Evolutionary conservation across 2,888 invertebrate genomes (phyloP), one percentile per base, ranked within the genome.

Genomic region (Pollenia labialis): DNA sequence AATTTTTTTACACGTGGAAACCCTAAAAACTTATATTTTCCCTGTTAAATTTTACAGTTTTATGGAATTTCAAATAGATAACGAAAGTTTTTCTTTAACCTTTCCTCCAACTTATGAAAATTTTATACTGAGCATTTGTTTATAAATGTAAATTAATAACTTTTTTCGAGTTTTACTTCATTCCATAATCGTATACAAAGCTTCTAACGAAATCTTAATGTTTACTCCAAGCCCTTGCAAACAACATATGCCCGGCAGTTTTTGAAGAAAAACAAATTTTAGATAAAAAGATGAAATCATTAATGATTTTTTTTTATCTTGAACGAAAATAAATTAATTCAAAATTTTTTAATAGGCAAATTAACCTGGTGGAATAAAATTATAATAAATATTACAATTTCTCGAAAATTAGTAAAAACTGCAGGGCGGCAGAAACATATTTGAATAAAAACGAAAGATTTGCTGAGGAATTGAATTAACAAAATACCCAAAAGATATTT

Each of bases 381-480:
- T 60, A 32, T 10, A 50, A 4, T 40, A n/a, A 7, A 18, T 48
- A 23, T 4, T 46, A 3, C 4, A 23, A 12, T n/a, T 9, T 32
- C 6, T 4, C 2, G 14, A 23, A 56, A 6, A 12, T 4, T 6
- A 56, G 23, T 56, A 12, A 23, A 12, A 23, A 56, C 12, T 58
- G 48, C 9, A 11, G 18, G 64, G 32, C 4, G 32, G 4, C 32
- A 32, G 6, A 32, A 32, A 32, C 32, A 6, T 23, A 16, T 74
- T 48, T 60, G 60, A 3, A 50, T 32, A 50, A 56, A 42, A 60
- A 60, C 60, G 2, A 40, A 75, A 75, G 75, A 68, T 82, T 75
- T 82, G n/a, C 32, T 54, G 16, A 75, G 48, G 48, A 80, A 85
- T 80, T 74, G 62, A 75, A 85, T 85, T 75, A 75, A 74, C 66